Percentiles rank a stretch among this genome's conserved stretches.
phyloP scores from a whole-genome alignment of 2,113 vertebrate species.

The Rhagologus leucostigma region DNA sequence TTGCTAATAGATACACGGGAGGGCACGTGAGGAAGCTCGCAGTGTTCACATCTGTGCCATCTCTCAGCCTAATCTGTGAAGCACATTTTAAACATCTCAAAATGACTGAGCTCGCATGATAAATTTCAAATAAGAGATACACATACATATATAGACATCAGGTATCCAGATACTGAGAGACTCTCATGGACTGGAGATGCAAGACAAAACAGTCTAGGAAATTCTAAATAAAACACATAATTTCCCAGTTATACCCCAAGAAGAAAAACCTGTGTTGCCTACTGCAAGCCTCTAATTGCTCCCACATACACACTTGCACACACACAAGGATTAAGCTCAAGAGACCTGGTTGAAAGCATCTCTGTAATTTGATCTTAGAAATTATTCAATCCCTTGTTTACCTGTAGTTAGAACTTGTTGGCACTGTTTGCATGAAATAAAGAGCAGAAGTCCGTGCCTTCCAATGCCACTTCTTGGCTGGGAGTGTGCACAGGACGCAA shows the following conservation, averaged over 20 bases:
- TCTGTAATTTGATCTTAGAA: background rate
- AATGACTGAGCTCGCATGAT: background rate
- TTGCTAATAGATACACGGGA: background rate
- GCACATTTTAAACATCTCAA: background rate
- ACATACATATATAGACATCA: accelerated
- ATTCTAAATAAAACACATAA: background rate
- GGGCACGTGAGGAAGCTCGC: background rate
- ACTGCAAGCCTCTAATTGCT: background rate
- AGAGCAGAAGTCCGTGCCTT: constrained; percentile 87
- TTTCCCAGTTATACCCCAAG: background rate
- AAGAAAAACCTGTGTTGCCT: background rate
- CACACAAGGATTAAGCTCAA: background rate
- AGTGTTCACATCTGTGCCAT: background rate
- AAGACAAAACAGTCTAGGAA: background rate
- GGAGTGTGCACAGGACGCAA: constrained; percentile 80
- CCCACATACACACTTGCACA: no score
- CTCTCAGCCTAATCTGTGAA: background rate
- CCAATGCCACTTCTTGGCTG: constrained; percentile 98
- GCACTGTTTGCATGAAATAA: constrained; percentile 87
- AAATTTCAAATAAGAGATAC: background rate
- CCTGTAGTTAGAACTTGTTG: constrained; percentile 81
- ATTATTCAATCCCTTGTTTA: constrained; percentile 27
- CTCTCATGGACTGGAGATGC: background rate
- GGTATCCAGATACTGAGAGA: background rate
- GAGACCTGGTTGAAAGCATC: background rate